Evolutionary conservation across 2,888 invertebrate genomes (phyloP).

Genomic region (Hololepta plana): DNA sequence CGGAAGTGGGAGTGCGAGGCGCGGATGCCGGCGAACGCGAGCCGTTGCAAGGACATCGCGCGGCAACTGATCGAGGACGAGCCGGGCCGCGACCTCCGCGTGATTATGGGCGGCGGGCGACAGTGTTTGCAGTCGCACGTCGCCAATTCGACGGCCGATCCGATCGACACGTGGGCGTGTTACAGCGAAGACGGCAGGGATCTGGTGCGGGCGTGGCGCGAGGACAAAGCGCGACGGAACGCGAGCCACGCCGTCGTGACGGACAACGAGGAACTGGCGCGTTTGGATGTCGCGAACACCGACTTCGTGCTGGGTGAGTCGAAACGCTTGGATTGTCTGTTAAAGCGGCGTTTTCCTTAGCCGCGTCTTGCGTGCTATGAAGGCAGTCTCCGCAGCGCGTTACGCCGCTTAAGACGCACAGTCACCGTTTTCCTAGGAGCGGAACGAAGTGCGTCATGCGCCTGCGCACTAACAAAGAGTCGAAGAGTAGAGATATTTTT

Average conservation of each 20-base stretch:
- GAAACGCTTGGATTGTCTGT: too few relatives aligned
- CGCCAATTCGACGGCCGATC: slow-evolving; percentile 29
- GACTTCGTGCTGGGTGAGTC: slow-evolving; percentile 61
- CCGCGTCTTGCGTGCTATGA: too few relatives aligned
- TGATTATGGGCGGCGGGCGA: slow-evolving; percentile 76
- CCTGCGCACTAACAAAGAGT: too few relatives aligned
- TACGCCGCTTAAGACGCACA: too few relatives aligned
- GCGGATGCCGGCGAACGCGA: slow-evolving; percentile 34
- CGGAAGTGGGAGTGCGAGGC: slow-evolving; percentile 70
- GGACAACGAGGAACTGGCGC: slow-evolving; percentile 45
- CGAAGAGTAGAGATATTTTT: too few relatives aligned
- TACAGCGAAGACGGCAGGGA: slow-evolving; percentile 54
- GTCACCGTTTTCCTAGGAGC: too few relatives aligned
- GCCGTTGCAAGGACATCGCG: slow-evolving; percentile 65
- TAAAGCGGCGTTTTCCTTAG: too few relatives aligned
- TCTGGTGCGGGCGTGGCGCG: slow-evolving; percentile 52
- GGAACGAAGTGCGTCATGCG: too few relatives aligned
- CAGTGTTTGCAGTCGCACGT: slow-evolving; percentile 46
- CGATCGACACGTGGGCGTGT: slow-evolving; percentile 31
- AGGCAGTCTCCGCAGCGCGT: too few relatives aligned
- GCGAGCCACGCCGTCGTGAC: slow-evolving; percentile 41
- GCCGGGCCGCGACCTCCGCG: slow-evolving; percentile 60
- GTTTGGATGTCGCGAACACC: slow-evolving; percentile 32
- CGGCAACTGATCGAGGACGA: slow-evolving; percentile 60
- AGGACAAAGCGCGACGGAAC: slow-evolving; percentile 27